Conservation (phyloP, 1,140 invertebrate genomes). For the Macrobrachium rosenbergii region DNA sequence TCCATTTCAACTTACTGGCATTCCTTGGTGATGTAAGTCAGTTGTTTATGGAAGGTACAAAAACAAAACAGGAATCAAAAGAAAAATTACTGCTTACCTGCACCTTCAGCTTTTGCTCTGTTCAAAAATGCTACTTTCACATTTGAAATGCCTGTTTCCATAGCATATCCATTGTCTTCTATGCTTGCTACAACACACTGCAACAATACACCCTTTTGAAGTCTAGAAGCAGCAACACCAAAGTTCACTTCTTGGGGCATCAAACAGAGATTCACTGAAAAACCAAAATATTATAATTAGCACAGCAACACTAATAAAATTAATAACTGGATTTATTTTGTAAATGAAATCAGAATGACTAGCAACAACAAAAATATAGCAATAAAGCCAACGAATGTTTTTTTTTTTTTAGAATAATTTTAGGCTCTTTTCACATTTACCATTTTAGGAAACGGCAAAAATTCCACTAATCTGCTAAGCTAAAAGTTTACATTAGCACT, state of each 20-base stretch:
- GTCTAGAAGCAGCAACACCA: conserved; percentile 3
- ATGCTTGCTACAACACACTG: conserved; percentile 45
- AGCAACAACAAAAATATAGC: background rate
- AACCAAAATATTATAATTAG: background rate
- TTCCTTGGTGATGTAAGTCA: too few relatives aligned
- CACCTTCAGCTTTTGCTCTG: conserved; percentile 3
- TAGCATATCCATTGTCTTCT: conserved; percentile 48
- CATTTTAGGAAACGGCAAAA: too few relatives aligned
- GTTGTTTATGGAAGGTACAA: too few relatives aligned
- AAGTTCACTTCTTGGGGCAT: conserved; percentile 51
- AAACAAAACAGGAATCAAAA: background rate
- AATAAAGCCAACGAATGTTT: too few relatives aligned
- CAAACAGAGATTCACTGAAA: conserved; percentile 38
- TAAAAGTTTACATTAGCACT: too few relatives aligned
- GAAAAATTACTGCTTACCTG: conserved; percentile 26
- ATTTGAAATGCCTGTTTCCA: conserved; percentile 41
- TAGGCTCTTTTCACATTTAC: too few relatives aligned
- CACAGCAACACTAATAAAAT: background rate
- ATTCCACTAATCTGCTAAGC: too few relatives aligned
- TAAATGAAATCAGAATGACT: background rate
- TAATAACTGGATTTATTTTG: background rate
- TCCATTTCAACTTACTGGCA: too few relatives aligned
- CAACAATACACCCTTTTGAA: conserved; percentile 27
- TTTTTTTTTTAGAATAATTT: too few relatives aligned
- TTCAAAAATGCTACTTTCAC: conserved; percentile 44